Conservation (phyloP, 2,113 vertebrate genomes). For the Pungitius pungitius region DNA sequence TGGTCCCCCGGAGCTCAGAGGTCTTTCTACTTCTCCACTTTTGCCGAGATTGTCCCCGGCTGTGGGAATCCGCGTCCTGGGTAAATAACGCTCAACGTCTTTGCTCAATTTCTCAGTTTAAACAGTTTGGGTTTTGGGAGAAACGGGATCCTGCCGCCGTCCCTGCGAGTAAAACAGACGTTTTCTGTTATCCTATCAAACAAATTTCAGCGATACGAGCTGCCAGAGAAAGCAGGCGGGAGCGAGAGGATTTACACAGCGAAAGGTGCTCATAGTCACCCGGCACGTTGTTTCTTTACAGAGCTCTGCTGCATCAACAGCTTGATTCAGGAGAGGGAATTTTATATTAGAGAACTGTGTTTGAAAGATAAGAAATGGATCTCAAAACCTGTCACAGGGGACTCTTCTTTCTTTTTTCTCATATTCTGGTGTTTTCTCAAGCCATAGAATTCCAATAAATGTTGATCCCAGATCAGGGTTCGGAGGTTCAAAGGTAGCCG, state of each 20-base stretch:
- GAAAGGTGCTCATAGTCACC: slow-evolving; percentile 61
- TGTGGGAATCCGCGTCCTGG: slow-evolving; percentile 59
- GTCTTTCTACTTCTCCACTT: not conserved
- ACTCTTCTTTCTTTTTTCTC: not conserved
- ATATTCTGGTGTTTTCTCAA: not conserved
- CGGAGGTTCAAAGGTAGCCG: too few relatives aligned
- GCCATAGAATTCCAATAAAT: not conserved
- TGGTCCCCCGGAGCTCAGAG: not conserved
- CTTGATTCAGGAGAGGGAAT: slow-evolving; percentile 13
- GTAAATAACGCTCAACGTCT: slow-evolving; percentile 56
- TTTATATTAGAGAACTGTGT: slow-evolving; percentile 8
- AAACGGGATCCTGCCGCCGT: slow-evolving; percentile 27
- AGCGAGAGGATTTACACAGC: slow-evolving; percentile 40
- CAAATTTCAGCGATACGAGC: slow-evolving; percentile 49
- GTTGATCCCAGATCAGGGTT: too few relatives aligned
- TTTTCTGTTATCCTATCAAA: slow-evolving; percentile 60
- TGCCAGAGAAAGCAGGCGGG: slow-evolving; percentile 61
- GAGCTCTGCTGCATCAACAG: slow-evolving; percentile 42
- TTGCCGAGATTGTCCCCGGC: not conserved
- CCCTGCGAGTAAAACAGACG: slow-evolving; percentile 61
- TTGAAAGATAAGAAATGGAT: not conserved
- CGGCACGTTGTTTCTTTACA: slow-evolving; percentile 50
- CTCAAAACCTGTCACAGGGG: too few relatives aligned
- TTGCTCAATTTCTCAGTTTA: slow-evolving; percentile 34
- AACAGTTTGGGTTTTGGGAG: slow-evolving; percentile 3